Percentiles rank a stretch among this genome's conserved stretches.
Conservation (phyloP, 1,140 invertebrate genomes). For the Heliconius hermathena region DNA sequence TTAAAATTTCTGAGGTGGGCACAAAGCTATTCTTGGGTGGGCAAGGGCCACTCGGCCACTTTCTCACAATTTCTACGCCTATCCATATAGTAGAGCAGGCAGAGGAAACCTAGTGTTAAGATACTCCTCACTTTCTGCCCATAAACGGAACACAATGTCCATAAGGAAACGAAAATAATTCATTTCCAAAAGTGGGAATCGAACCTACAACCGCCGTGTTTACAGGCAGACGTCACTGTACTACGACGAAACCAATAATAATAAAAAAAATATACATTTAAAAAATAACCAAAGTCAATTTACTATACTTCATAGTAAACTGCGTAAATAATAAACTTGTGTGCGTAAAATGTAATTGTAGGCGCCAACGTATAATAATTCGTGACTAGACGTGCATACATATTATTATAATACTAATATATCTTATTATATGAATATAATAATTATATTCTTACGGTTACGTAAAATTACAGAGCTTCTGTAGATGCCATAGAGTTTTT, state of each 20-base stretch:
- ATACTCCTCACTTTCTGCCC: too few relatives aligned
- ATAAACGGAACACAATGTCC: too few relatives aligned
- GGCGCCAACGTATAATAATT: background rate
- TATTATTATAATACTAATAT: background rate
- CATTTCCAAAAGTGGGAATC: too few relatives aligned
- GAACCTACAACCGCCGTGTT: too few relatives aligned
- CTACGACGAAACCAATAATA: background rate
- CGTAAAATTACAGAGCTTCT: background rate
- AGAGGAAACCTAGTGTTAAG: too few relatives aligned
- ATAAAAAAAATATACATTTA: background rate
- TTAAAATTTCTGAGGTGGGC: too few relatives aligned
- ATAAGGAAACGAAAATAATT: too few relatives aligned
- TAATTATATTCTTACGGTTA: background rate
- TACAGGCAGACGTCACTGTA: too few relatives aligned
- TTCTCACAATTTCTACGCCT: too few relatives aligned
- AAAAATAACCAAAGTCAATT: background rate
- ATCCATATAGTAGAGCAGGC: too few relatives aligned
- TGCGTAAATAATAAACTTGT: background rate
- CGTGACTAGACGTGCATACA: slow-evolving; percentile 1
- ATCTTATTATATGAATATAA: background rate
- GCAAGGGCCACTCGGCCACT: too few relatives aligned
- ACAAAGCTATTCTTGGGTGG: too few relatives aligned
- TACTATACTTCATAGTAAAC: background rate
- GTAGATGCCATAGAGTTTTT: background rate
- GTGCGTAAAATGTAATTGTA: background rate